Evolutionary conservation across 2,797 vertebrate species (phyloP).

Genomic region (Novumbra hubbsi): DNA sequence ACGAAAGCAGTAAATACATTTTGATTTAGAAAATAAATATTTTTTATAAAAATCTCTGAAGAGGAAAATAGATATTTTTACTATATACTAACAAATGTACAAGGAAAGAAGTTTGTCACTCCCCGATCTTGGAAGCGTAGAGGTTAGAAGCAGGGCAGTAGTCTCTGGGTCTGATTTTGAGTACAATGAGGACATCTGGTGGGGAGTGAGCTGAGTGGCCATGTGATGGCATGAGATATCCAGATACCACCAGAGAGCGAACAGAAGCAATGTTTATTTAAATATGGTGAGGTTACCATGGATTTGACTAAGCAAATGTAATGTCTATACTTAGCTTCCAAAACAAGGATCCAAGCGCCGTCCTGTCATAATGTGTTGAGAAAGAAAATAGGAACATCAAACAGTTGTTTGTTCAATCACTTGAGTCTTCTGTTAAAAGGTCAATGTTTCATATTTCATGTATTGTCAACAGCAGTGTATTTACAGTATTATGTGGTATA

Average conservation of each 20-base stretch:
- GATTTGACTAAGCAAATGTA: too few species aligned
- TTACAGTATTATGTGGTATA: too few species aligned
- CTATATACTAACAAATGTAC: neutral
- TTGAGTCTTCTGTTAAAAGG: too few species aligned
- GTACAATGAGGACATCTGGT: neutral
- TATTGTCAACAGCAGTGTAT: too few species aligned
- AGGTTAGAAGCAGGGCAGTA: neutral
- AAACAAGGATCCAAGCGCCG: too few species aligned
- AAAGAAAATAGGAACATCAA: too few species aligned
- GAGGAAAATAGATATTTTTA: neutral
- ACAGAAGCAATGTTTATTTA: too few species aligned
- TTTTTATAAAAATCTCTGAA: neutral
- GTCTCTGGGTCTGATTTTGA: neutral
- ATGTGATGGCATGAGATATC: neutral
- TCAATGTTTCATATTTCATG: too few species aligned
- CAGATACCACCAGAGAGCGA: neutral
- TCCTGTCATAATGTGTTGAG: too few species aligned
- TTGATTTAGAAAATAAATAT: neutral
- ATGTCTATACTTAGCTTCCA: too few species aligned
- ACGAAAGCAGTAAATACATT: neutral
- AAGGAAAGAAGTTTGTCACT: neutral
- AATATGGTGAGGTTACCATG: too few species aligned
- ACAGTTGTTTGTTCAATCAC: too few species aligned
- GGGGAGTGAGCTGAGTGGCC: neutral
- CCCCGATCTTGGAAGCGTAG: neutral